These are phyloP conservation scores for Drosophila athabasca DNA, from an alignment of 1,140 invertebrate genomes.

Conservation along the genomic window DNA sequence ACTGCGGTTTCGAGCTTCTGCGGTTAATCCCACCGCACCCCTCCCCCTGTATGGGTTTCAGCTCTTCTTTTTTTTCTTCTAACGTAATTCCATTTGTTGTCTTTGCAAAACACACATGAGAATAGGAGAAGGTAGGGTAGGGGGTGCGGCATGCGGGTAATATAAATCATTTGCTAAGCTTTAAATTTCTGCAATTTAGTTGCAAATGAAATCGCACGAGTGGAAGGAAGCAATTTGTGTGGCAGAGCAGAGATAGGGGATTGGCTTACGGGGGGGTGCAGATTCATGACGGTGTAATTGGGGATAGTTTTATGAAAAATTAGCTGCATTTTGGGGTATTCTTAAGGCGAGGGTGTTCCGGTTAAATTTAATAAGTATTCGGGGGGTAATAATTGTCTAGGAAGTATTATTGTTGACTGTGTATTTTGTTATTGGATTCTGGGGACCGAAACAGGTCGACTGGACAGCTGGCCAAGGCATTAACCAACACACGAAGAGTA, in stretches of 20 bases:
- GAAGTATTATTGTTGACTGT: no score
- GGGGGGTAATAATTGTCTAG: no score
- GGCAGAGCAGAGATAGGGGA: not conserved
- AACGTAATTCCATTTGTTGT: not conserved
- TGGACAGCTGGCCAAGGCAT: no score
- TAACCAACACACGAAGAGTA: no score
- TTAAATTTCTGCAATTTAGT: slow-evolving; percentile 61
- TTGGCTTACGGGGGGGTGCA: not conserved
- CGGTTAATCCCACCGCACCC: slow-evolving; percentile 56
- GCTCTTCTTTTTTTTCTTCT: slow-evolving; percentile 29
- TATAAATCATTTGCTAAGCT: slow-evolving; percentile 67
- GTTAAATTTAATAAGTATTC: no score
- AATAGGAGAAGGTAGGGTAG: no score
- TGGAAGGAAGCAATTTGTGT: slow-evolving; percentile 13
- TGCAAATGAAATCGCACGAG: slow-evolving; percentile 30
- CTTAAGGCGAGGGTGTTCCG: no score
- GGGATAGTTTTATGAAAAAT: not conserved
- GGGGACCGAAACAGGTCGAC: no score
- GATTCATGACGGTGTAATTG: not conserved
- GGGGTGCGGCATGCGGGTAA: slow-evolving; percentile 23
- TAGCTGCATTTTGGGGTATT: not conserved
- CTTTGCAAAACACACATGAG: not conserved
- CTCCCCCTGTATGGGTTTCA: slow-evolving; percentile 28
- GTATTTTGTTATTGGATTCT: no score
- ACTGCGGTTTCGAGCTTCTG: slow-evolving; percentile 43